These are phyloP conservation scores for Botrylloides violaceus DNA, from an alignment of 23 tunicate species.

Conservation along the genomic window DNA sequence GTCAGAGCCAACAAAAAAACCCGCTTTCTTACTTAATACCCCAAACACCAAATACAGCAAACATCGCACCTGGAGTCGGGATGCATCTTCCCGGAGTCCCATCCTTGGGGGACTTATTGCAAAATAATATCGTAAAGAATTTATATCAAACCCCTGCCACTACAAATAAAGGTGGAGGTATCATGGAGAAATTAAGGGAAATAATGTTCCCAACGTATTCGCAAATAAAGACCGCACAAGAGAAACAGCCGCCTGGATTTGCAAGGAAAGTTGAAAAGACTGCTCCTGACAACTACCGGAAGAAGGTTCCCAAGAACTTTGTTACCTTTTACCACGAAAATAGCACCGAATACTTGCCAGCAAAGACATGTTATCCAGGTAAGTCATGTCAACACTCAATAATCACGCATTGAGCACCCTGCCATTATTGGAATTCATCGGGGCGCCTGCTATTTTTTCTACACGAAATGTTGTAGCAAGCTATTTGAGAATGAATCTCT, in stretches of 20 bases:
- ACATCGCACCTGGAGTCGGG: background rate
- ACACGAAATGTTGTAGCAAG: no score
- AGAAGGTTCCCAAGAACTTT: background rate
- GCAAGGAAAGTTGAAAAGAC: background rate
- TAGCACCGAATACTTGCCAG: background rate
- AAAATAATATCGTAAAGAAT: background rate
- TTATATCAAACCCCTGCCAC: background rate
- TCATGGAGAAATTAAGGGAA: background rate
- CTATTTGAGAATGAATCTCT: no score
- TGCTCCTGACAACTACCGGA: background rate
- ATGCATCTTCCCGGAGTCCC: background rate
- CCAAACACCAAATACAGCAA: background rate
- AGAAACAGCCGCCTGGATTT: no score
- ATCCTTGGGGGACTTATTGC: background rate
- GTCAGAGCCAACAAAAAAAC: background rate
- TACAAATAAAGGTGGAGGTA: background rate
- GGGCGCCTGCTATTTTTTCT: no score
- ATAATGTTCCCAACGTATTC: background rate
- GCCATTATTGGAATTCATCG: no score
- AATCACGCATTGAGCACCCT: no score
- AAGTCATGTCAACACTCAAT: no score
- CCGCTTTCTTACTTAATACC: background rate
- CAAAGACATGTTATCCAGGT: constrained; percentile 39
- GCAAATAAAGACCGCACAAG: background rate
- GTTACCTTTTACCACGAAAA: background rate